Evolutionary conservation across 2,888 invertebrate species (phyloP).

Genomic region (Mythimna vitellina): DNA sequence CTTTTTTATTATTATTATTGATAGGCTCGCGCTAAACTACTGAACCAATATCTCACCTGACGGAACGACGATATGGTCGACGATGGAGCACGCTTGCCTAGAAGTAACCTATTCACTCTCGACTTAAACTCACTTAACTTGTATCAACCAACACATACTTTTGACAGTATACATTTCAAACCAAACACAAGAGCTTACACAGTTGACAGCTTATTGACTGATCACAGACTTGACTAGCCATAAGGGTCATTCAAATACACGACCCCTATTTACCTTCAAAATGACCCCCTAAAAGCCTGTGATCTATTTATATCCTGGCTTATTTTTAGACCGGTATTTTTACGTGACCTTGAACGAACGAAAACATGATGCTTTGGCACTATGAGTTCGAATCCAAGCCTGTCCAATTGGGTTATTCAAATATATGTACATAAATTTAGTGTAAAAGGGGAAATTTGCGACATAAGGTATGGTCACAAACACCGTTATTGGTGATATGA

Average conservation of each 20-base stretch:
- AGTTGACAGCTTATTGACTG: background rate
- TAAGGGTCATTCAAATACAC: background rate
- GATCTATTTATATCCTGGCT: constrained; percentile 42
- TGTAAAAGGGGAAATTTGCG: constrained; percentile 22
- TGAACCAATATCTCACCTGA: background rate
- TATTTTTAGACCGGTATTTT: constrained; percentile 55
- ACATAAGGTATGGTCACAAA: constrained; percentile 31
- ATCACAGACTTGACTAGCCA: background rate
- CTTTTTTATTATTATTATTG: too few relatives aligned
- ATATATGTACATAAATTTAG: constrained; percentile 54
- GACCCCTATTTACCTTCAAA: constrained; percentile 1
- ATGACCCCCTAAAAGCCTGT: constrained; percentile 2
- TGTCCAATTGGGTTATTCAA: constrained; percentile 49
- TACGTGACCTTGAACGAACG: constrained; percentile 45
- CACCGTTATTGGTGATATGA: constrained; percentile 18
- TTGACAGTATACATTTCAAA: background rate
- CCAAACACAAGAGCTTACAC: background rate
- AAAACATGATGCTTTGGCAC: constrained; percentile 42
- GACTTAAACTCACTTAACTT: background rate
- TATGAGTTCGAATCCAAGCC: constrained; percentile 21
- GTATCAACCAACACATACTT: background rate
- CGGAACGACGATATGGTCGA: background rate
- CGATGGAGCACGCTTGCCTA: background rate
- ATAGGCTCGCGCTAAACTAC: too few relatives aligned
- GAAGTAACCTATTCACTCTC: too few relatives aligned